phyloP scores from a whole-genome alignment of 2,888 invertebrate species.

The Pseudococcus longispinus region DNA sequence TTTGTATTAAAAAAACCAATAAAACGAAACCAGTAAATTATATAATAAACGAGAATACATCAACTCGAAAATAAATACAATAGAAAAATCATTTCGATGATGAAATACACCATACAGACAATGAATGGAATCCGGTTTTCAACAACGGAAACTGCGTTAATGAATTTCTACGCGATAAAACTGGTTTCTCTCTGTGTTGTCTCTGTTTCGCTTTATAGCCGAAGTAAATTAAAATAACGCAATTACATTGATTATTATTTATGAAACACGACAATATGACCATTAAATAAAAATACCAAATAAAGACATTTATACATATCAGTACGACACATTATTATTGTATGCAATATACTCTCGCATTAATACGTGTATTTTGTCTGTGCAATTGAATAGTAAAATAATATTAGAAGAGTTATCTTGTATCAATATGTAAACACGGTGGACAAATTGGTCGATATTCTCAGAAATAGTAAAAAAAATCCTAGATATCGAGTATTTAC shows the following conservation, averaged over 20 bases:
- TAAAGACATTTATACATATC: not conserved
- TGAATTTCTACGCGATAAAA: slow-evolving; percentile 45
- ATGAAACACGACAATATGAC: slow-evolving; percentile 44
- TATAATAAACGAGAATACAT: slow-evolving; percentile 39
- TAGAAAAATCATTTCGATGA: slow-evolving; percentile 47
- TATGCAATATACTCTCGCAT: not conserved
- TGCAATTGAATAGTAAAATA: not conserved
- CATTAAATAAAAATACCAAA: slow-evolving; percentile 40
- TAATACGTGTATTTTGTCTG: not conserved
- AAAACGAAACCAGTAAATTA: slow-evolving; percentile 39
- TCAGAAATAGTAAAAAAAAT: not conserved
- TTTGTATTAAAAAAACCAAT: slow-evolving; percentile 36
- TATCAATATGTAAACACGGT: not conserved
- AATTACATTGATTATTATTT: slow-evolving; percentile 51
- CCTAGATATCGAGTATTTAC: not conserved
- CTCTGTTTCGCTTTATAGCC: not conserved
- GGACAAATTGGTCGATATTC: not conserved
- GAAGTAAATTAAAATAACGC: slow-evolving; percentile 51
- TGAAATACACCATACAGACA: slow-evolving; percentile 43
- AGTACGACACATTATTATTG: slow-evolving; percentile 1
- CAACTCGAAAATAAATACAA: slow-evolving; percentile 15
- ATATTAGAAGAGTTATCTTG: not conserved
- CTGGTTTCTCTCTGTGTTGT: slow-evolving; percentile 23
- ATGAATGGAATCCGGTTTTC: slow-evolving; percentile 50
- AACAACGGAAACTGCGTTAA: slow-evolving; percentile 50